Base-by-base conservation (phyloP, 2,888 invertebrate species). In the Euspilapteryx auroguttella region DNA sequence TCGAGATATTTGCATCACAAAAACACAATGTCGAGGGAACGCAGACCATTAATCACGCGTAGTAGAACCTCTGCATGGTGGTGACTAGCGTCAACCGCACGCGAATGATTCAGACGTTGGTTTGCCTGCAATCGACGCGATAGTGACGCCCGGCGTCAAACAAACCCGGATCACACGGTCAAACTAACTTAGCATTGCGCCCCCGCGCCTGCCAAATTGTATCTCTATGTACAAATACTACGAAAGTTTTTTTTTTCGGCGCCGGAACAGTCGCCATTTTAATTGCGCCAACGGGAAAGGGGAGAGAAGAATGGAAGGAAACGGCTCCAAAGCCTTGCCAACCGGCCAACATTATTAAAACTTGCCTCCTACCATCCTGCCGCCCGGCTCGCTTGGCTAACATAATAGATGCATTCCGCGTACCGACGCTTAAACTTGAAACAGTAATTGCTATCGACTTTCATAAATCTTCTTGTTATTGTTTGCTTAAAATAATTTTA, bases 1-100 rank as follows among this genome's bases (percentile, higher is more conserved):
- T 65, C 59, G 58, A 69, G 66, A 69, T 66, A 73, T 73, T 73
- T 73, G 73, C 73, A 73, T 73, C 69, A 73, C 71, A 73, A 73
- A 73, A 73, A 71, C 73, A 69, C 66, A 65, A 68, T 69, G 68
- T 71, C 61, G 65, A 51, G 65, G 62, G 68, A 63, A 59, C 59
- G 64, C 61, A 49, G 57, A 62, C 64, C 63, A 73, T 73, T 73
- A 73, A 73, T 71, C 73, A 71, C 65, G 50, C 54, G 30, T 25
- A 24, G 20, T 21, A 15, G 22, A 29, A 29, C 32, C 21, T 24
- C 54, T 52, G 51, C 50, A 47, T 52, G 51, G 48, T 49, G 48
- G 49, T 61, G 64, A 66, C 68, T 62, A 51, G 61, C 62, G 63
- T 63, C 63, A 65, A 49, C 56, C 56, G 52, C 68, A 69, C 65